Evolutionary conservation across 2,888 invertebrate genomes (phyloP), one percentile per base, ranked within the genome.

Genomic region (Parelbella ahira): DNA sequence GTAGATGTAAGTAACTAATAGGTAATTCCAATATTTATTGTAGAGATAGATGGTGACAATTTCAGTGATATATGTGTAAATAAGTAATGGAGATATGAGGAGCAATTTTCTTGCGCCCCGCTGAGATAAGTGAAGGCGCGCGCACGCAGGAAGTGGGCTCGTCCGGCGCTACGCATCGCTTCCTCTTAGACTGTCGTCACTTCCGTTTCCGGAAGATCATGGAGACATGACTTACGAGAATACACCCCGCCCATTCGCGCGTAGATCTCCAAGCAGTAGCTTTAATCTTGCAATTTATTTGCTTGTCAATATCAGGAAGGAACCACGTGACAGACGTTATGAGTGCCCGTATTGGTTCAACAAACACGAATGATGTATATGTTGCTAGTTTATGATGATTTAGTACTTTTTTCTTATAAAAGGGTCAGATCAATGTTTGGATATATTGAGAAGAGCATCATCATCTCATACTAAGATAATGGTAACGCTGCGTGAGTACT

Each of bases 261-360:
- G 59, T 70, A 75, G 75, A 78, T 80, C 77, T 70, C 74, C 62
- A 63, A 68, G 67, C 57, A 69, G 57, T 60, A 67, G 66, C 76
- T 78, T 75, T 79, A 77, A 82, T 78, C 72, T 70, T 50, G 66
- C 78, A 68, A 87, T 86, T 84, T 86, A 86, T 86, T 81, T 77
- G 71, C 66, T 76, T 86, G 84, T 86, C 86, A 83, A 79, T 72
- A 68, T 67, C 84, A 83, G 87, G 81, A 86, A 82, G 63, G 70
- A 63, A 81, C 60, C 84, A 81, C 84, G 84, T 74, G 83, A 53
- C 80, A 65, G 55, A 53, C 59, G 19, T 30, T 46, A 32, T 32
- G 41, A 44, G 38, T 36, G 12, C 28, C 3, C 23, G 19, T 32
- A 33, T 27, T 33, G 32, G 32, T 33, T 41, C 41, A 27, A 19